These are phyloP conservation scores for Xiphorhynchus erythropygius DNA, from an alignment of 2,797 vertebrate genomes.

Conservation along the genomic window DNA sequence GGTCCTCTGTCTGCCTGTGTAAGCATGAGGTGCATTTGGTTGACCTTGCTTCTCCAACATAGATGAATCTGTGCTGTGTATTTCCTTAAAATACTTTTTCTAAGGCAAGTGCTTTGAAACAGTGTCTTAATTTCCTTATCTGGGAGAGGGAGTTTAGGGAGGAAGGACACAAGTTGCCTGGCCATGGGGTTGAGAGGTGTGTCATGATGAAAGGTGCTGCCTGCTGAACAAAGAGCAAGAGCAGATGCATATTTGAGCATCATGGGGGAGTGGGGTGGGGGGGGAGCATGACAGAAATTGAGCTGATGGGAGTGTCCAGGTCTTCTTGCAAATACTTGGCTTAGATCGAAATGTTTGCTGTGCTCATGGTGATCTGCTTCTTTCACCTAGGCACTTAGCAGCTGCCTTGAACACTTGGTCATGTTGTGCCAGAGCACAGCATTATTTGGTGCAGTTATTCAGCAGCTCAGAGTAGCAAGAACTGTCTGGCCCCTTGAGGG, in stretches of 20 bases:
- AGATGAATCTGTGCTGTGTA: background rate
- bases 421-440: background rate
- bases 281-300: background rate
- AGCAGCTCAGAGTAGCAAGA: background rate
- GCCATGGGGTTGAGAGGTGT: background rate
- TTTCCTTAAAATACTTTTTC: background rate
- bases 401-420: background rate
- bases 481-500: background rate
- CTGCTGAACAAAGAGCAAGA: background rate
- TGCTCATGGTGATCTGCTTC: background rate
- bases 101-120: background rate
- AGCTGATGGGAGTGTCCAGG: background rate
- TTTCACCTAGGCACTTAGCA: background rate
- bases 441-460: background rate
- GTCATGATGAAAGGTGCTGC: background rate
- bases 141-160: background rate
- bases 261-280: background rate
- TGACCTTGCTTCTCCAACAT: background rate
- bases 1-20: background rate
- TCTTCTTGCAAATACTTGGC: background rate
- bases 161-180: background rate
- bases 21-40: background rate
- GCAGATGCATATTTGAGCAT: background rate
- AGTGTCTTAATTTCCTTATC: background rate
- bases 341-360: background rate